These are phyloP conservation scores for Peromyscus polionotus DNA, from an alignment of 2,113 vertebrate species.

Conservation along the genomic window DNA sequence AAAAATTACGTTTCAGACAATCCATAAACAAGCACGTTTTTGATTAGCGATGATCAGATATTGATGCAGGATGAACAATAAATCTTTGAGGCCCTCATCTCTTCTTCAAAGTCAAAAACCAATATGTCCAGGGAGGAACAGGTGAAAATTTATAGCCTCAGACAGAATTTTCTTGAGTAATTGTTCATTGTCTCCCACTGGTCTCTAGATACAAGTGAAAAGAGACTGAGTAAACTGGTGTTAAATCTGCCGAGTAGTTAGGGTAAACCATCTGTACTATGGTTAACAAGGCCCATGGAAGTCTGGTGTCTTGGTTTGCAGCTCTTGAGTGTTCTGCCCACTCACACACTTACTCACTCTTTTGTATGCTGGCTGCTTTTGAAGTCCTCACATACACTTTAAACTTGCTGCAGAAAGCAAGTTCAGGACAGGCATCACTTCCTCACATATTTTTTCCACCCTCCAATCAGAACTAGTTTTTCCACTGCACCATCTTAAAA, in stretches of 20 bases:
- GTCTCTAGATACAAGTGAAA: background rate
- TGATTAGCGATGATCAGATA: slow-evolving; percentile 2
- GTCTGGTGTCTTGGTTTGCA: background rate
- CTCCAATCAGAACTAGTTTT: background rate
- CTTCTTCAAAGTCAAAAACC: slow-evolving; percentile 1
- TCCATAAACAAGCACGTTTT: background rate
- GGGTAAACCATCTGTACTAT: background rate
- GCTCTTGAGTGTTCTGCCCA: background rate
- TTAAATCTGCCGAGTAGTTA: background rate
- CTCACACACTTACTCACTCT: background rate
- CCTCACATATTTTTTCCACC: background rate
- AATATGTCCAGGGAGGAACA: background rate
- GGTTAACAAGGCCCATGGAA: background rate
- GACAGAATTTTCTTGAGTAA: background rate
- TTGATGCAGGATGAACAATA: background rate
- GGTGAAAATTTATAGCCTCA: background rate
- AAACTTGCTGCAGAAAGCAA: background rate
- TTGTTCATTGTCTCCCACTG: background rate
- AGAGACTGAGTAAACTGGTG: background rate
- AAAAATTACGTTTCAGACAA: slow-evolving; percentile 44
- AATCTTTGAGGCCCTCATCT: background rate
- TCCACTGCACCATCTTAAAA: background rate
- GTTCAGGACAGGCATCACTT: background rate
- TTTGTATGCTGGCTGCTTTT: background rate
- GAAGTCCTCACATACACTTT: background rate